Evolutionary conservation across 2,888 invertebrate genomes (phyloP).

Genomic region (Macaria liturata): DNA sequence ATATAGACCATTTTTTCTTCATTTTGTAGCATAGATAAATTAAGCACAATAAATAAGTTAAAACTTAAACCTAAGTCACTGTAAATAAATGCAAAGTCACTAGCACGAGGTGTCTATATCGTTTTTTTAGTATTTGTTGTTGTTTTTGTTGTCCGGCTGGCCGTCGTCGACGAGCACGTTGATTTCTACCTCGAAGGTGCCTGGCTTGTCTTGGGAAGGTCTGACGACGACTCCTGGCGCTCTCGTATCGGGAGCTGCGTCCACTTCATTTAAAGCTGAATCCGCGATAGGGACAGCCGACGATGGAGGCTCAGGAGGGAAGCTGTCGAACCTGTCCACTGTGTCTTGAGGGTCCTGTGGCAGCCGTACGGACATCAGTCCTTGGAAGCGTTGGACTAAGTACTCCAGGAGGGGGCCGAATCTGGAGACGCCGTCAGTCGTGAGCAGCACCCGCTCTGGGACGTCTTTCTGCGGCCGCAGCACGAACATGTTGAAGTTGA

Average conservation of each 20-base stretch:
- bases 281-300: constrained; percentile 50
- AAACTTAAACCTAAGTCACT: constrained; percentile 23
- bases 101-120: constrained; percentile 12
- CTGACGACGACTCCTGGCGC: constrained; percentile 68
- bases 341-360: constrained; percentile 84
- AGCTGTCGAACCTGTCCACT: constrained; percentile 76
- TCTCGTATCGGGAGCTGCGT: constrained; percentile 69
- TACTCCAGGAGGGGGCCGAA: constrained; percentile 88
- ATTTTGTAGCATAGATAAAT: constrained; percentile 70
- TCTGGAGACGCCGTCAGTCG: constrained; percentile 75
- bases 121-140: constrained; percentile 36
- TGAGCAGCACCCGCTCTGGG: constrained; percentile 58
- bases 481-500: constrained; percentile 77
- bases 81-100: constrained; percentile 48
- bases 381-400: constrained; percentile 87
- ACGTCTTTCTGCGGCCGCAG: constrained; percentile 62
- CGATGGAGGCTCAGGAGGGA: constrained; percentile 12
- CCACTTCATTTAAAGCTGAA: constrained; percentile 75
- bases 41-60: constrained; percentile 41
- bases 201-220: constrained; percentile 67
- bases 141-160: constrained; percentile 59
- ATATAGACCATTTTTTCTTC: no score
- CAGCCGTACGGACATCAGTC: constrained; percentile 86
- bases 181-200: constrained; percentile 71
- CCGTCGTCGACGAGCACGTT: constrained; percentile 73